Evolutionary conservation across 2,888 invertebrate species (phyloP), one percentile per base, ranked within the genome.

Genomic region (Lycocerus yunnanus): DNA sequence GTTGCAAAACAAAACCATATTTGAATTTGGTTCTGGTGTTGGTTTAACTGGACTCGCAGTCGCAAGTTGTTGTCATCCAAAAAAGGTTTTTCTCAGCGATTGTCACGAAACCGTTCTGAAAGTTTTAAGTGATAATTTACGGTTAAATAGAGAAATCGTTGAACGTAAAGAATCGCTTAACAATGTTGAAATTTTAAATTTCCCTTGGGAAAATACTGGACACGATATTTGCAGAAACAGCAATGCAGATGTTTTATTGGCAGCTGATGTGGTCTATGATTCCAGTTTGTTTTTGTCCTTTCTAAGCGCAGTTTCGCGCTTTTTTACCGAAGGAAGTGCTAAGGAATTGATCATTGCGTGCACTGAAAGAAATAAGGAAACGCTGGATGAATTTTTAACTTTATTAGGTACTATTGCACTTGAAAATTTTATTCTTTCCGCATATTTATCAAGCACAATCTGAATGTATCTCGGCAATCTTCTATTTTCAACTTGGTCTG

Each of bases 21-120:
- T 95, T 5, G 95, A 95, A 87, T 87, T 95, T 4, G 95, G 95
- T 66, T 92, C 93, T 11, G 95, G 95, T 20, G 89, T 93, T 15
- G 95, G 95, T 0, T 88, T 95, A 69, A 90, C 93, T 58, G 94
- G 95, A 15, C 88, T 95, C 58, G 87, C 90, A 3, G 85, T 92
- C 58, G 87, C 90, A 21, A 89, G 90, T 71, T 83, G 86, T 66
- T 92, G 92, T 82, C 76, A 85, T 21, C 89, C 91, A 1, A 85
- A 88, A 69, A 85, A 88, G 66, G 88, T 93, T 65, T 87, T 89
- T 69, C 89, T 95, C 68, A 92, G 92, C 14, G 95, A 95, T 84
- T 93, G 92, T 81, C 94, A 94, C 82, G 82, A 85, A 0, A 88
- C 89, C 67, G 95, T 95, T 18, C 84, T 95, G 15, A 87, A 89